Evolutionary conservation across 2,888 invertebrate genomes (phyloP), one percentile per base, ranked within the genome.

Genomic region (Nesidiocoris tenuis): DNA sequence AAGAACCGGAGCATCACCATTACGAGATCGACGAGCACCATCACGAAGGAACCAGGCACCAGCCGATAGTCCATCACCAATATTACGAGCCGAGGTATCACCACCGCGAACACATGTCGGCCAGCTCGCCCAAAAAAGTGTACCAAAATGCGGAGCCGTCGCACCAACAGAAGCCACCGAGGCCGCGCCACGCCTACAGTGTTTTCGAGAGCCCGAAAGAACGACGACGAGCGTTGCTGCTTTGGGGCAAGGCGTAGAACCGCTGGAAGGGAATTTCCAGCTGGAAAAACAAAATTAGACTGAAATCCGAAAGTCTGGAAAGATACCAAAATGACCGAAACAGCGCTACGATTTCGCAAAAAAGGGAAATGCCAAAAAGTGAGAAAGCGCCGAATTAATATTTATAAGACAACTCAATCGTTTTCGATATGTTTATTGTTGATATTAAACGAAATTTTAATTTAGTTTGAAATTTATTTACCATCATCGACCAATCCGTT

Each of bases 131-230:
- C 5, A 3, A 39, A 39, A 39, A 39, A 39, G 39, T 39, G 3
- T 39, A 7, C 39, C 3, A 39, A 12, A 12, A 3, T 12, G 5
- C 39, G n/a, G 18, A 18, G 2, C 7, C n/a, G n/a, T 9, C 59
- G 3, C 21, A 0, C 16, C n/a, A 55, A 5, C 1, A 55, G n/a
- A 39, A 39, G 21, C 55, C 66, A 2, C 18, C 21, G 9, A 18
- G 16, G 7, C 61, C 25, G 2, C 23, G 70, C n/a, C 24, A 24
- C 25, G 57, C 70, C 9, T 70, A 70, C 61, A 70, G 70, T 18
- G 59, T 59, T n/a, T 24, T 24, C 23, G 70, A 70, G 24, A 61
- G 24, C 70, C 0, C 70, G 17, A 21, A 57, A 23, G 24, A 70
- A 23, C 57, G 61, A n/a, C 22, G 70, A 55, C 18, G 39, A 39